Base-by-base conservation (phyloP, 2,888 invertebrate species). In the Cryptocephalus moraei region DNA sequence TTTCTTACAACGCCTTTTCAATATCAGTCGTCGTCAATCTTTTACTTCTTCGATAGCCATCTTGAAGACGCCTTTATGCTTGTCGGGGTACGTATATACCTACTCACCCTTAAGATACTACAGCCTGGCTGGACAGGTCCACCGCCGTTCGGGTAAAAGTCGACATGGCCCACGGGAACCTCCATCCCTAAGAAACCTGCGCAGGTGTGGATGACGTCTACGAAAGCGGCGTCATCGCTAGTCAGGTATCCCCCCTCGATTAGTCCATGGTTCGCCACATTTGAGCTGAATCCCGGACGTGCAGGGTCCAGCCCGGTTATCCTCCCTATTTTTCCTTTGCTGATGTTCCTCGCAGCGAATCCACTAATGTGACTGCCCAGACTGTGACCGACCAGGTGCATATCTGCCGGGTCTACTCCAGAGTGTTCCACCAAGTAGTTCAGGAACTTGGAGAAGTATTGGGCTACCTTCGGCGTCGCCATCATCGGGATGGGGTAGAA, bases 111-210 rank as follows among this genome's bases (percentile, higher is more conserved):
- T n/a, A 56, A 33, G 8, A 58, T 46, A 11, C n/a, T 39, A 61
- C 85, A 85, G 1, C 85, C 85, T 0, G 86, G 86, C 60, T 87
- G 87, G 0, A 73, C 73, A 1, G 81, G 73, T 33, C 57, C 66
- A 0, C 86, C 87, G 10, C 78, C 77, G 62, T 87, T 86, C 0
- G 86, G 86, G 68, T 82, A 87, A 62, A 85, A 86, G 66, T 87
- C 87, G 0, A 71, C 81, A 61, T 84, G 78, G 0, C 87, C 87
- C 12, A 82, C 73, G 4, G 83, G 74, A 32, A 63, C 57, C n/a
- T 62, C 58, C 53, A 80, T 77, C 0, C 86, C 86, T 33, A 79
- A 71, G 39, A 79, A 70, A 0, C 85, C 86, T 1, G 77, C 79
- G 56, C 81, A 80, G 1, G 84, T 84, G 60, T 88, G 87, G 44